Evolutionary conservation across 2,113 vertebrate genomes (phyloP).

Genomic region (Callipepla californica): DNA sequence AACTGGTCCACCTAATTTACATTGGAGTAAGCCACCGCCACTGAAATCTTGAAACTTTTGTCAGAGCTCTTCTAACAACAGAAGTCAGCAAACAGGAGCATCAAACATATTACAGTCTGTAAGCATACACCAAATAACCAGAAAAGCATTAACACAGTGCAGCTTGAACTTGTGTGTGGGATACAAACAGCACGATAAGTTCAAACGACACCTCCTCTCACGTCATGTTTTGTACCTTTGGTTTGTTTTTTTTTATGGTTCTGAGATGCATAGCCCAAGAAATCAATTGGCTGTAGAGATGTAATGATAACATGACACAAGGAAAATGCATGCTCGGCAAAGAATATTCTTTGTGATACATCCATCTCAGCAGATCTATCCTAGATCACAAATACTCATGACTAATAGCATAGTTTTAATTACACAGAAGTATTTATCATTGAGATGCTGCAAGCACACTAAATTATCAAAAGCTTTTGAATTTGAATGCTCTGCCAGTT

Average conservation of each 20-base stretch:
- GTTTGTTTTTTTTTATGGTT: conserved; percentile 5
- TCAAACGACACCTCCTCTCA: neutral
- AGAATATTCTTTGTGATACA: conserved; percentile 8
- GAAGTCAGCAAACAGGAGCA: neutral
- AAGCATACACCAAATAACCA: neutral
- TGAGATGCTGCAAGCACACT: neutral
- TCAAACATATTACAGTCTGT: neutral
- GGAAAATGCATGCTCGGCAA: neutral
- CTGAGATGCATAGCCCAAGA: neutral
- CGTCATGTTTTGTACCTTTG: neutral
- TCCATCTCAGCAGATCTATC: conserved; percentile 59
- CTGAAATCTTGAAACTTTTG: neutral
- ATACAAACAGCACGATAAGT: neutral
- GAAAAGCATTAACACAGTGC: neutral
- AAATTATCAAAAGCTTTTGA: neutral
- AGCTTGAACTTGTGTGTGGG: neutral
- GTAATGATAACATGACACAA: neutral
- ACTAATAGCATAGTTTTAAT: neutral
- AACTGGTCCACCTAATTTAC: neutral
- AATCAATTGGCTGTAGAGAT: conserved; percentile 11
- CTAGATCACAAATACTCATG: conserved; percentile 44
- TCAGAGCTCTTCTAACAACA: neutral
- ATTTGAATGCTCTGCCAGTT: neutral
- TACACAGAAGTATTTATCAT: neutral
- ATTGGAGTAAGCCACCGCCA: neutral